phyloP scores from a whole-genome alignment of 2,797 vertebrate species.

The Pyrocephalus nanus region DNA sequence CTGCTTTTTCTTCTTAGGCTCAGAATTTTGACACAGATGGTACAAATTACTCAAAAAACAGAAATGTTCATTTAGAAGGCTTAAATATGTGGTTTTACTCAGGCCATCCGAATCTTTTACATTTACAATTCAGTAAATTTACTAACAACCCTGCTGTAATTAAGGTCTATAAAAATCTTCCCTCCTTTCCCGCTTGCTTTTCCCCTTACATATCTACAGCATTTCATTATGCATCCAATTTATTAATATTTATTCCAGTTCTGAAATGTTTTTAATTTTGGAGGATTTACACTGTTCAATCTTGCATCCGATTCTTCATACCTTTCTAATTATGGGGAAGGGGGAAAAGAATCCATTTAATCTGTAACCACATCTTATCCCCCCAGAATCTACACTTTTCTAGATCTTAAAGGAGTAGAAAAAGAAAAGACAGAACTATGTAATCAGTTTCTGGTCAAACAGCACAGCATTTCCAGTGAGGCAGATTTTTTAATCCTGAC shows the following conservation, averaged over 20 bases:
- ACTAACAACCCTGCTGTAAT: slow-evolving; percentile 81
- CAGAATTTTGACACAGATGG: slow-evolving; percentile 87
- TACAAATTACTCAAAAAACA: slow-evolving; percentile 86
- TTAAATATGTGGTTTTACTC: slow-evolving; percentile 85
- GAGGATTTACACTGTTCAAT: slow-evolving; percentile 62
- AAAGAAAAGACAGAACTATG: neutral
- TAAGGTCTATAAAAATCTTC: slow-evolving; percentile 76
- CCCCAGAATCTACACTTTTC: slow-evolving; percentile 20
- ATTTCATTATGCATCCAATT: slow-evolving; percentile 72
- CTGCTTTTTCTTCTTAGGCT: slow-evolving; percentile 82
- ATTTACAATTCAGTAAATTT: slow-evolving; percentile 82
- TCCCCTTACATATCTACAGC: slow-evolving; percentile 62
- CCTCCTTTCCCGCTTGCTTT: slow-evolving; percentile 72
- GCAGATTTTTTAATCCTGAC: neutral
- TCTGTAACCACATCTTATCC: slow-evolving; percentile 16
- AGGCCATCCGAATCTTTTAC: slow-evolving; percentile 80
- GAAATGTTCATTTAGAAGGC: slow-evolving; percentile 86
- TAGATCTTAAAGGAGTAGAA: slow-evolving; percentile 15
- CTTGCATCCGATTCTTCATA: slow-evolving; percentile 56
- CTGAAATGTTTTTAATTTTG: slow-evolving; percentile 73
- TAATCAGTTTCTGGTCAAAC: slow-evolving; percentile 11
- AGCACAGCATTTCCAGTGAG: neutral
- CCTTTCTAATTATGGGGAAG: slow-evolving; percentile 47
- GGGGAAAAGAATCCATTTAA: neutral
- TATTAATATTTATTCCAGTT: slow-evolving; percentile 78